Conservation (phyloP, 2,113 vertebrate species). For the Pomatostomus ruficeps region DNA sequence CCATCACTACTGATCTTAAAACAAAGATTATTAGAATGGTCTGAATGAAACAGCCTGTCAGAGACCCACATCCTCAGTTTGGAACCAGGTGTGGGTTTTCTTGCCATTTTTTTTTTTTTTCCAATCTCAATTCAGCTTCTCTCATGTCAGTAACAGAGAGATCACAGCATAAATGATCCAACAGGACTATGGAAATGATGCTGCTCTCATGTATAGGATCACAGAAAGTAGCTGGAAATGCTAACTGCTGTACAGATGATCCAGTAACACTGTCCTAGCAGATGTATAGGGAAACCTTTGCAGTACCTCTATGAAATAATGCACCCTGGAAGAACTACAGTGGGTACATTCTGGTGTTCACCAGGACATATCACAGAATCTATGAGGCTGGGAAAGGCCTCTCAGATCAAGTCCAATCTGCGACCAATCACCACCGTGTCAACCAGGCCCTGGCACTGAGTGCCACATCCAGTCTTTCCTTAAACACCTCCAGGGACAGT, state of each 20-base stretch:
- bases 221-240: background rate
- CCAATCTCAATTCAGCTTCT: background rate
- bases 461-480: background rate
- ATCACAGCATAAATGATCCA: background rate
- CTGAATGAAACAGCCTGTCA: background rate
- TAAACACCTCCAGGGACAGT: background rate
- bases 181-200: background rate
- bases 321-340: background rate
- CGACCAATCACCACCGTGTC: rapidly evolving
- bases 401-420: background rate
- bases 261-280: background rate
- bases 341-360: background rate
- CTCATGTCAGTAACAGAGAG: background rate
- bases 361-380: background rate
- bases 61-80: background rate
- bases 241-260: background rate
- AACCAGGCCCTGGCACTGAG: background rate
- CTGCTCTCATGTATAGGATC: background rate
- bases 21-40: background rate
- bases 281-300: background rate
- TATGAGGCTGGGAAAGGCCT: background rate
- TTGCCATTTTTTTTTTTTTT: background rate
- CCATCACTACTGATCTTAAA: background rate
- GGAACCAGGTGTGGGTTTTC: background rate
- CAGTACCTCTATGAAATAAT: background rate